Evolutionary conservation across 2,113 vertebrate species (phyloP), one percentile per base, ranked within the genome.

Genomic region (Halcyon malimbica): DNA sequence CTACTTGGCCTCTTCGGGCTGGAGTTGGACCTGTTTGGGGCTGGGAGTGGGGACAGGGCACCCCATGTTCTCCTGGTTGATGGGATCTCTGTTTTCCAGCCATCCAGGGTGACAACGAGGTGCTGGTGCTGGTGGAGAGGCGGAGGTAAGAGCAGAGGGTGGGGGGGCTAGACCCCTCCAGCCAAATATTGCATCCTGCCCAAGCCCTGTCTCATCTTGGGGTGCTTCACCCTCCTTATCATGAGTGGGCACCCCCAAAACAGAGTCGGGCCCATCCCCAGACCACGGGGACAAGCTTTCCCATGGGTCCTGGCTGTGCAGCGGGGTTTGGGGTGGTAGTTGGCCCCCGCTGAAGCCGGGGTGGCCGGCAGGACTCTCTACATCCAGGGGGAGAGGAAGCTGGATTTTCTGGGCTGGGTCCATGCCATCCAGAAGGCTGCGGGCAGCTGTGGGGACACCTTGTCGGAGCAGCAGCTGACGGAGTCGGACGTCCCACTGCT

Each of bases 391-490:
- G 98, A 99, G 90, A 97, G 99, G 96, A 98, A 98, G 83, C 95
- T 99, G 96, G 99, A 99, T 91, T 99, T 99, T 92, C 77, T 95
- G 4, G 98, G 98, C 64, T 99, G 99, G 99, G 97, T 98, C 21
- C 93, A 71, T 0, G 98, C 99, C 75, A 99, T 99, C 87, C 98
- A 99, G 98, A 98, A 97, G 68, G 99, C 99, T 6, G 98, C 99
- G 0, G 97, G 98, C 59, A 98, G 99, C 74, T 97, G 98, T 0
- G 99, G 99, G 23, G 98, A 99, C 98, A 99, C 98, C 0, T 94
- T 99, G 95, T 98, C 98, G 0, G 98, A 99, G 91, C 99, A 99
- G 97, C 99, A 99, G 98, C 98, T 99, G 48, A 99, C 99, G 0
- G 99, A 99, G 53, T 98, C 97, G 0, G 99, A 99, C 5, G 98